phyloP scores from a whole-genome alignment of 2,888 invertebrate species.

The Scaptomyza cyrtandrae region DNA sequence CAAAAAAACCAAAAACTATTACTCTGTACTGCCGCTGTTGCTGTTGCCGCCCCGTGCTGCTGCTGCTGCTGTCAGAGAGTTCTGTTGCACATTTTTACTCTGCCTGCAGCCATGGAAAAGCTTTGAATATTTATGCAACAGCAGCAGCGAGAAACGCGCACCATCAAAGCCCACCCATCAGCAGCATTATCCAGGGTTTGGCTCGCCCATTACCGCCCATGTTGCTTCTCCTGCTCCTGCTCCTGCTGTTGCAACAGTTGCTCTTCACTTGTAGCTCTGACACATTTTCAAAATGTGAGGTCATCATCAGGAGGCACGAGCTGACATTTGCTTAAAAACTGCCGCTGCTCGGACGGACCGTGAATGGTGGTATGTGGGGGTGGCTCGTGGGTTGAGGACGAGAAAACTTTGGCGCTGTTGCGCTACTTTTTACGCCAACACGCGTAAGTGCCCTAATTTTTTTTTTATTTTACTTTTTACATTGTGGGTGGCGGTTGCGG shows the following conservation, averaged over 20 bases:
- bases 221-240: not conserved
- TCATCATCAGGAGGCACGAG: conserved; percentile 69
- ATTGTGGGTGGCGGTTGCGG: conserved; percentile 22
- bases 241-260: conserved; percentile 68
- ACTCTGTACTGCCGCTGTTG: conserved; percentile 3
- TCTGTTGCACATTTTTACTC: conserved; percentile 78
- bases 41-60: conserved; percentile 15
- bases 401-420: conserved; percentile 67
- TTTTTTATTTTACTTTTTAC: conserved; percentile 13
- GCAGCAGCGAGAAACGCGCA: conserved; percentile 35
- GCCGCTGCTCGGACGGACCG: conserved; percentile 35
- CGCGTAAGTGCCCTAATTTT: conserved; percentile 78
- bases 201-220: conserved; percentile 23
- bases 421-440: conserved; percentile 70
- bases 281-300: conserved; percentile 77
- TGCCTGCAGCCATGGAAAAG: conserved; percentile 78
- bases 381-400: conserved; percentile 5
- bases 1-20: conserved; percentile 9
- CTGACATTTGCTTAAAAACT: conserved; percentile 78
- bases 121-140: conserved; percentile 78
- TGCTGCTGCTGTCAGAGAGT: conserved; percentile 28
- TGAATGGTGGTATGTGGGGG: not conserved
- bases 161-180: conserved; percentile 54
- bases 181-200: conserved; percentile 40
- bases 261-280: conserved; percentile 79